phyloP scores from a whole-genome alignment of 1,140 invertebrate genomes.

The Papilio aristodemus region DNA sequence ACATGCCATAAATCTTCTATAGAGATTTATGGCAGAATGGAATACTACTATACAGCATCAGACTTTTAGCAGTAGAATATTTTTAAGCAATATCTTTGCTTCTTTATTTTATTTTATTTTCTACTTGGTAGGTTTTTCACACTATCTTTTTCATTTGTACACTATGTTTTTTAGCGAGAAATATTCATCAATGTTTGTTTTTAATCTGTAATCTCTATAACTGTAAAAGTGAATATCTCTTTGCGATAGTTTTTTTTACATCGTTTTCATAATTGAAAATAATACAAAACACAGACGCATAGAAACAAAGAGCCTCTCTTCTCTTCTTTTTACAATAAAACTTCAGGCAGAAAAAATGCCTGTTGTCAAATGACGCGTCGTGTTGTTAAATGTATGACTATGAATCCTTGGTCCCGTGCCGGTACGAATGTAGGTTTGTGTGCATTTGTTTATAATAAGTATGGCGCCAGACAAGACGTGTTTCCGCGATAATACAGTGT shows the following conservation, averaged over 20 bases:
- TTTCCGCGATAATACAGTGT: conserved; percentile 27
- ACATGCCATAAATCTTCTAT: neutral
- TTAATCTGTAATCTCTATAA: no score
- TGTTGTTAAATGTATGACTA: conserved; percentile 2
- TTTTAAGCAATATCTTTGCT: neutral
- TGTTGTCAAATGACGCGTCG: neutral
- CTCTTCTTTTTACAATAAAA: neutral
- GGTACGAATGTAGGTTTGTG: conserved; percentile 15
- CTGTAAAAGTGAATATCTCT: no score
- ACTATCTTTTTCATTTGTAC: no score
- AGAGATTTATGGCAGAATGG: neutral
- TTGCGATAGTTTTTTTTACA: no score
- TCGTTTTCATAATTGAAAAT: neutral
- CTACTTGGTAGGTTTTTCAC: no score
- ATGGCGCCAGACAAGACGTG: conserved; percentile 21
- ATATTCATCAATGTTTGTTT: no score
- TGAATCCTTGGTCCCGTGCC: conserved; percentile 13
- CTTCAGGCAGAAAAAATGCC: neutral
- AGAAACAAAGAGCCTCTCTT: conserved; percentile 14
- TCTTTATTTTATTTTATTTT: neutral
- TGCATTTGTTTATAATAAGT: conserved; percentile 22
- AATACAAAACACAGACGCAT: neutral
- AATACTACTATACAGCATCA: neutral
- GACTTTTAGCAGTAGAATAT: neutral
- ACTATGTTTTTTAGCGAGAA: no score